Percentiles rank a stretch among this genome's conserved stretches.
phyloP scores from a whole-genome alignment of 2,797 vertebrate species.

The Syndactyla subalaris region DNA sequence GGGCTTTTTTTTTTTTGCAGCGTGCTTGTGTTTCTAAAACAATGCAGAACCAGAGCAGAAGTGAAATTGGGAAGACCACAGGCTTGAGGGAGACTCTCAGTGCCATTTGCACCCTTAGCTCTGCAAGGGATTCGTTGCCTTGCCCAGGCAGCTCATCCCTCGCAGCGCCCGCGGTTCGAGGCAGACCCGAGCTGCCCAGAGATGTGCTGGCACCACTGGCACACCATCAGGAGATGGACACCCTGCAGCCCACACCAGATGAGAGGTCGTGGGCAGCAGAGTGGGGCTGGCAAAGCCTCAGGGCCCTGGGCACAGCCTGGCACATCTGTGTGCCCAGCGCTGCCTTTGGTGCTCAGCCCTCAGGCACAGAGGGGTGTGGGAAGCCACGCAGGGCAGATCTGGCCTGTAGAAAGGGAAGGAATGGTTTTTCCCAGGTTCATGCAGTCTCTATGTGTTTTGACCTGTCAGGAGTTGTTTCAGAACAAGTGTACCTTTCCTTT shows the following conservation, averaged over 20 bases:
- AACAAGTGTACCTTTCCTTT: neutral
- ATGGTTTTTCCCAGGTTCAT: neutral
- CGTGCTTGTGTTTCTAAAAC: neutral
- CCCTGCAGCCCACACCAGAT: neutral
- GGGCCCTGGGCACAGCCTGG: neutral
- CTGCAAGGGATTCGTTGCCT: neutral
- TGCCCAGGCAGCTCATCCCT: neutral
- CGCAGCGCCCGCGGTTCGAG: accelerated
- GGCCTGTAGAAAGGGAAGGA: neutral
- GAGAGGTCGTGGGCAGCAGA: neutral
- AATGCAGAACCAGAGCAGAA: neutral
- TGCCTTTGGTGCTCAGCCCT: neutral
- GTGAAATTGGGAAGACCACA: neutral
- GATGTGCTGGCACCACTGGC: neutral
- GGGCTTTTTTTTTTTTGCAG: neutral
- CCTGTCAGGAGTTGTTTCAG: conserved; percentile 45
- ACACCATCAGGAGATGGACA: accelerated
- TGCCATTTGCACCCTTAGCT: neutral
- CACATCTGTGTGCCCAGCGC: neutral
- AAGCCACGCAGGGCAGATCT: neutral
- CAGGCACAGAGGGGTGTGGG: neutral
- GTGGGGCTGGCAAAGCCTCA: neutral
- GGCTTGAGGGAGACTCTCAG: neutral
- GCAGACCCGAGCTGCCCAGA: accelerated
- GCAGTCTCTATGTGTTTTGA: conserved; percentile 15